phyloP scores from a whole-genome alignment of 2,113 vertebrate genomes.

The Caretta caretta region DNA sequence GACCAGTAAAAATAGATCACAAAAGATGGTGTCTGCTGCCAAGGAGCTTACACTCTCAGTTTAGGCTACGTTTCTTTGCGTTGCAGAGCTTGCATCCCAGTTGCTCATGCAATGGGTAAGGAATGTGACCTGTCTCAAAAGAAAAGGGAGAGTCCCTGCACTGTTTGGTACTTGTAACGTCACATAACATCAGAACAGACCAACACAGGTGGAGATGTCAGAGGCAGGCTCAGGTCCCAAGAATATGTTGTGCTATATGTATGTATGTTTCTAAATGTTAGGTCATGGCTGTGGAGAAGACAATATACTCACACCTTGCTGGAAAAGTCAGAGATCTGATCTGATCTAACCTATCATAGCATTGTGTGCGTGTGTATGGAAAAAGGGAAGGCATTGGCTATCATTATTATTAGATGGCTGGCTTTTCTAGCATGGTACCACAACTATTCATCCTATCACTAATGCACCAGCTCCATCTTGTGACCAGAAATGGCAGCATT shows the following conservation, averaged over 20 bases:
- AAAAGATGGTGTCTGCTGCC: neutral
- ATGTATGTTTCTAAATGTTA: neutral
- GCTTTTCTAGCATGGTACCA: neutral
- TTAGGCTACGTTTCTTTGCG: neutral
- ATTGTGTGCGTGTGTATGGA: neutral
- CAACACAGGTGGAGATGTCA: neutral
- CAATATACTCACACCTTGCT: neutral
- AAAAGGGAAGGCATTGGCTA: neutral
- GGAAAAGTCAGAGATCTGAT: neutral
- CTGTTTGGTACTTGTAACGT: neutral
- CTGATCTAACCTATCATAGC: too few species aligned
- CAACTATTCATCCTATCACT: neutral
- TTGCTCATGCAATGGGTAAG: neutral
- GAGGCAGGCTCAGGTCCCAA: neutral
- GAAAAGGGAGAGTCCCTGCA: neutral
- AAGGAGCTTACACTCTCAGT: neutral
- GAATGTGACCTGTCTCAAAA: neutral
- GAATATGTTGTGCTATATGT: neutral
- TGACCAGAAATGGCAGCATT: neutral
- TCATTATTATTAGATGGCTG: neutral
- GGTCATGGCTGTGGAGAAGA: neutral
- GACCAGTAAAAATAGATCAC: neutral
- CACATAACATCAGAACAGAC: too few species aligned
- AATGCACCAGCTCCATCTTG: constrained; percentile 44
- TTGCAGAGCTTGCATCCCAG: neutral